phyloP scores from a whole-genome alignment of 2,113 vertebrate genomes.

The Columba livia region DNA sequence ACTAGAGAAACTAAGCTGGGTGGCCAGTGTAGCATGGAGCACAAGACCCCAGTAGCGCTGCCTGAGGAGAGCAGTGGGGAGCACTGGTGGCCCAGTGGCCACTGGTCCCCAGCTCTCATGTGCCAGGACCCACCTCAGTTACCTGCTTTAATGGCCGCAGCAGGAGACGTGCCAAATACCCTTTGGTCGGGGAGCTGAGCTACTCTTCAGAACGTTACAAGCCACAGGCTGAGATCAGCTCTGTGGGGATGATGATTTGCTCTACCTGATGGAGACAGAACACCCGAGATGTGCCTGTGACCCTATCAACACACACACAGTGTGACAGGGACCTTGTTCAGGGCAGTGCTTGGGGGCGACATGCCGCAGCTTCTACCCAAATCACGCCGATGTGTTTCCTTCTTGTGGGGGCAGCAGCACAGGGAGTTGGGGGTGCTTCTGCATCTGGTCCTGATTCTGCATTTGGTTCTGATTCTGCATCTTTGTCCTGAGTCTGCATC shows the following conservation, averaged over 20 bases:
- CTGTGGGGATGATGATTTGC: neutral
- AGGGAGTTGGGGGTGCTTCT: neutral
- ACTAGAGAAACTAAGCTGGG: neutral
- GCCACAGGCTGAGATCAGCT: neutral
- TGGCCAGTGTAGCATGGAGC: neutral
- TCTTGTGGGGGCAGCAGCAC: neutral
- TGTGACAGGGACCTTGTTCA: neutral
- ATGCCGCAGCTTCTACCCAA: neutral
- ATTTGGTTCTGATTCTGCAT: neutral
- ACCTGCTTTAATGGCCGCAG: neutral
- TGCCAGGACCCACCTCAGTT: neutral
- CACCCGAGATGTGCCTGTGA: neutral
- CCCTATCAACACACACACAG: neutral
- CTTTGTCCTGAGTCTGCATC: neutral
- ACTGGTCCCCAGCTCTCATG: neutral
- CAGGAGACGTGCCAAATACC: neutral
- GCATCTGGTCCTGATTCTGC: too few species aligned
- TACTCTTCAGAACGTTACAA: neutral
- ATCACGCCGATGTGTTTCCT: accelerated
- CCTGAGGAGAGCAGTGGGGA: neutral
- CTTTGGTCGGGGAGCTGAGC: neutral
- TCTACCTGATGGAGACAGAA: neutral
- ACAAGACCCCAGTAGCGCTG: neutral
- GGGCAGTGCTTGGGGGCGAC: neutral
- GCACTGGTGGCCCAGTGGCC: neutral